phyloP scores from a whole-genome alignment of 2,888 invertebrate species.

The Corbicula japonica region DNA sequence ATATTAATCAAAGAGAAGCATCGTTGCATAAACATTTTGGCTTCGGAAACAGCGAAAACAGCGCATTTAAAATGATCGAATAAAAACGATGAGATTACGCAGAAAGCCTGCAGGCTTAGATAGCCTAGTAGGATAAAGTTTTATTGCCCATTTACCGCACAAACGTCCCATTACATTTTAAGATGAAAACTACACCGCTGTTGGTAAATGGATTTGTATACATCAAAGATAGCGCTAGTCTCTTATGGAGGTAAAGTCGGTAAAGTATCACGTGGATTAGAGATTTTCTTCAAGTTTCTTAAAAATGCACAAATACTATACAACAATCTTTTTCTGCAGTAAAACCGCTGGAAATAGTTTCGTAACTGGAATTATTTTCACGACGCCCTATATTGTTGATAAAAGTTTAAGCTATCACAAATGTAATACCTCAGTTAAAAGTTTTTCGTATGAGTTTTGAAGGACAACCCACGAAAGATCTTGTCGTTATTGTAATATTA shows the following conservation, averaged over 20 bases:
- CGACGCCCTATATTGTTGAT: too few relatives aligned
- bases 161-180: slow-evolving; percentile 57
- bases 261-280: too few relatives aligned
- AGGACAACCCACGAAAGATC: too few relatives aligned
- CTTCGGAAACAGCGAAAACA: slow-evolving; percentile 30
- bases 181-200: slow-evolving; percentile 59
- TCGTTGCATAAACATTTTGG: slow-evolving; percentile 29
- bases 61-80: slow-evolving; percentile 38
- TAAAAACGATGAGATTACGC: slow-evolving; percentile 34
- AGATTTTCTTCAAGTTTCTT: too few relatives aligned
- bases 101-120: slow-evolving; percentile 34
- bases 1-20: slow-evolving; percentile 21
- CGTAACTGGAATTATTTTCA: too few relatives aligned
- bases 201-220: slow-evolving; percentile 65
- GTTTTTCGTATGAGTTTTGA: too few relatives aligned
- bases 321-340: too few relatives aligned
- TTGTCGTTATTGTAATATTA: too few relatives aligned
- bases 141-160: slow-evolving; percentile 72
- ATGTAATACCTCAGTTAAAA: too few relatives aligned
- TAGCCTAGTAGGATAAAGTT: slow-evolving; percentile 50
- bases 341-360: too few relatives aligned
- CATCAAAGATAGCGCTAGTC: slow-evolving; percentile 56
- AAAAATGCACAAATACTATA: too few relatives aligned
- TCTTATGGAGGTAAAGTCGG: slow-evolving; percentile 14
- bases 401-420: too few relatives aligned